A percentile compares a stretch with the other conserved stretches of the same genome.
phyloP scores from a whole-genome alignment of 2,113 vertebrate genomes.

The Pseudonaja textilis region DNA sequence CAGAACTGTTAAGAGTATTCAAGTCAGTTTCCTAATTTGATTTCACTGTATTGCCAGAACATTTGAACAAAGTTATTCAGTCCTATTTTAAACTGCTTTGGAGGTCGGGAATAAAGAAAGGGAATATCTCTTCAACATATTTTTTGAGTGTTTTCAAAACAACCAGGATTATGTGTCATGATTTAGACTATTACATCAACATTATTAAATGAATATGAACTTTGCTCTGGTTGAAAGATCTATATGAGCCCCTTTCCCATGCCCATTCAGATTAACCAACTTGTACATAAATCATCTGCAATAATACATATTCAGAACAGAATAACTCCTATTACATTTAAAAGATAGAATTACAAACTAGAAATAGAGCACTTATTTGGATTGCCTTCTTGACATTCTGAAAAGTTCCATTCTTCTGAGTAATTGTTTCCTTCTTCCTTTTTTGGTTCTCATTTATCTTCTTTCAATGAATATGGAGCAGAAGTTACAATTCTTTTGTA shows the following conservation, averaged over 20 bases:
- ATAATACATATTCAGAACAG: constrained; percentile 11
- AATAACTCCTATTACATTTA: constrained; percentile 4
- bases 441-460: constrained; percentile 42
- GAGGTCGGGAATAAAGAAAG: neutral
- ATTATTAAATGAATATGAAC: neutral
- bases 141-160: constrained; percentile 1
- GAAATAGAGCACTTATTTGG: constrained; percentile 10
- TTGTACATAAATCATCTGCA: constrained; percentile 1
- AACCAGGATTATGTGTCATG: neutral
- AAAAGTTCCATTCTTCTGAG: constrained; percentile 25
- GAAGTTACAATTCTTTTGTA: constrained; percentile 39
- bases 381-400: constrained; percentile 15
- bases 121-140: neutral
- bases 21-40: neutral
- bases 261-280: neutral
- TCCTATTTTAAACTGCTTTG: neutral
- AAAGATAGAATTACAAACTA: constrained; percentile 11
- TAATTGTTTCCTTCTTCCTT: constrained; percentile 27
- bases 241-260: constrained; percentile 8
- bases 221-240: neutral
- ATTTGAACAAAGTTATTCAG: neutral
- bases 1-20: neutral
- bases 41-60: neutral
- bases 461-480: constrained; percentile 34
- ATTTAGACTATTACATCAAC: neutral